Evolutionary conservation across 2,797 vertebrate species (phyloP).

Genomic region (Semotilus atromaculatus): DNA sequence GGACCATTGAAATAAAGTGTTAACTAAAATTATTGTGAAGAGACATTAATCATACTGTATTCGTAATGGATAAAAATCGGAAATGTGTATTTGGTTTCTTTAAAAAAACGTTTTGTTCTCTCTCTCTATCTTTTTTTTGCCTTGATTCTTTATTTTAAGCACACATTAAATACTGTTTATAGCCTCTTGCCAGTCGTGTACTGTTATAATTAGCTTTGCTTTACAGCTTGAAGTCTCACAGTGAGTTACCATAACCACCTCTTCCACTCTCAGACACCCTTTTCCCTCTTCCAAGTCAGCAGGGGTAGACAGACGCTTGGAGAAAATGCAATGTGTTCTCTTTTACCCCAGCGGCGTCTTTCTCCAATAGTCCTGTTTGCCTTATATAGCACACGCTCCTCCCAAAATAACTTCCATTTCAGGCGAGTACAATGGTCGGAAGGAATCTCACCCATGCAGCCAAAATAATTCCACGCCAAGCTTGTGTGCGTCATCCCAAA

Average conservation of each 20-base stretch:
- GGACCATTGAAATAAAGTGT: not conserved
- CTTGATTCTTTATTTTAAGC: conserved; percentile 15
- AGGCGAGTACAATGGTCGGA: conserved; percentile 72
- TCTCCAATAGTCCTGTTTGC: conserved; percentile 64
- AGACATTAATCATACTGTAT: not conserved
- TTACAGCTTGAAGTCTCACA: conserved; percentile 63
- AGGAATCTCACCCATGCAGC: conserved; percentile 74
- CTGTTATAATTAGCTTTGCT: conserved; percentile 69
- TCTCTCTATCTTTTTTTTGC: not conserved
- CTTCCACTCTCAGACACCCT: conserved; percentile 43
- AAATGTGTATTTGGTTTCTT: not conserved
- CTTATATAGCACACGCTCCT: conserved; percentile 65
- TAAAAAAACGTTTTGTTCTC: not conserved
- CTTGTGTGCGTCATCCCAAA: conserved; percentile 71
- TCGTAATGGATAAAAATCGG: not conserved
- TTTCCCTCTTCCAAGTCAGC: conserved; percentile 40
- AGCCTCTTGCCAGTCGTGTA: conserved; percentile 64
- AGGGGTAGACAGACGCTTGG: conserved; percentile 60
- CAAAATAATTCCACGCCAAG: conserved; percentile 71
- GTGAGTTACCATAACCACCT: conserved; percentile 46
- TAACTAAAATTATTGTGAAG: not conserved
- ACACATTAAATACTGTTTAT: conserved; percentile 65
- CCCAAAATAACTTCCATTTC: conserved; percentile 74
- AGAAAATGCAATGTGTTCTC: conserved; percentile 66
- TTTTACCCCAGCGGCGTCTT: conserved; percentile 66